phyloP scores from a whole-genome alignment of 2,113 vertebrate genomes.

The Microtus oregoni region DNA sequence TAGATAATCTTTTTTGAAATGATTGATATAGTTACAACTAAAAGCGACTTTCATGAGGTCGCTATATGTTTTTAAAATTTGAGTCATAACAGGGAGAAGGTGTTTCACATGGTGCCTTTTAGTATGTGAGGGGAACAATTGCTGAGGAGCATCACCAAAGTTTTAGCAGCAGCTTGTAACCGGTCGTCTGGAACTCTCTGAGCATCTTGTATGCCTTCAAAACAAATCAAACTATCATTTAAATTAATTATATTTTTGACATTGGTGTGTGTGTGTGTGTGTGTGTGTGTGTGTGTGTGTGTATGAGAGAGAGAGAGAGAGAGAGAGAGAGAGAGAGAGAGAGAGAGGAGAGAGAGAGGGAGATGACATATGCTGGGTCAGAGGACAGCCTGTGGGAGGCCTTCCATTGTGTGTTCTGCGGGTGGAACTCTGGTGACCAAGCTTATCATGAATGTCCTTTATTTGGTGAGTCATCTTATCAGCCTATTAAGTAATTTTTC shows the following conservation, averaged over 20 bases:
- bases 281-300: not conserved
- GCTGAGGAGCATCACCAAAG: not conserved
- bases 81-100: not conserved
- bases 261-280: too few species aligned
- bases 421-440: not conserved
- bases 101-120: not conserved
- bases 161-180: constrained; percentile 31
- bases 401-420: not conserved
- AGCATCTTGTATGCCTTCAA: not conserved
- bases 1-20: not conserved
- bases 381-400: not conserved
- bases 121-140: not conserved
- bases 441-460: not conserved
- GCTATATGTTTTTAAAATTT: not conserved
- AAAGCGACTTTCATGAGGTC: not conserved
- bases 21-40: constrained; percentile 22
- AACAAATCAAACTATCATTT: not conserved
- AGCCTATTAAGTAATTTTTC: not conserved
- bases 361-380: not conserved
- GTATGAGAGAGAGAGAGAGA: not conserved
- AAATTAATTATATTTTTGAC: not conserved
- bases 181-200: not conserved
- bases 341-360: not conserved
- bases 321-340: too few species aligned
- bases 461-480: not conserved